A percentile compares a stretch with the other conserved stretches of the same genome.
These are phyloP conservation scores for Ammodytes marinus DNA, from an alignment of 2,113 vertebrate genomes.

Conservation along the genomic window DNA sequence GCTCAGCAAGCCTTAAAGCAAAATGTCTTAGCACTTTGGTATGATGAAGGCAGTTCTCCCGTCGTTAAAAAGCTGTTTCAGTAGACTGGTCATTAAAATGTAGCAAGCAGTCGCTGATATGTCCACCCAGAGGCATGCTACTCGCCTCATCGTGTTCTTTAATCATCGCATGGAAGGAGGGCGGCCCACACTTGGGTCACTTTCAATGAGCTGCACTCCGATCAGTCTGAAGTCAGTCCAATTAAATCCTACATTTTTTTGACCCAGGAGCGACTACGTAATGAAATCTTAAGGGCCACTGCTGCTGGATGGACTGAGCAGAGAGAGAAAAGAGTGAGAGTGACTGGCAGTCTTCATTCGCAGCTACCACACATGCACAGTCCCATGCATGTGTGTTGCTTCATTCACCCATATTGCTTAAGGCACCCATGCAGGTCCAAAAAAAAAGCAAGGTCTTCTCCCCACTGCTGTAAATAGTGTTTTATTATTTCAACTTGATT, in stretches of 20 bases:
- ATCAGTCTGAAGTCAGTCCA: constrained; percentile 66
- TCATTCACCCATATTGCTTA: background rate
- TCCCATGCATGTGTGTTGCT: constrained; percentile 17
- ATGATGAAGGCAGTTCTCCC: constrained; percentile 57
- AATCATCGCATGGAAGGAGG: constrained; percentile 72
- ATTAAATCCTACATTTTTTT: constrained; percentile 75
- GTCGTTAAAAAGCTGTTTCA: constrained; percentile 74
- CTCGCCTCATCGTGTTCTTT: constrained; percentile 75
- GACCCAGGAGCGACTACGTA: constrained; percentile 62
- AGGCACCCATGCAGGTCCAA: constrained; percentile 16
- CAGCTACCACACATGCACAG: constrained; percentile 5
- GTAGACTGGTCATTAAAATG: constrained; percentile 76
- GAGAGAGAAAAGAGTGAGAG: background rate
- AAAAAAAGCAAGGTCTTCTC: background rate
- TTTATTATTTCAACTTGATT: constrained; percentile 44
- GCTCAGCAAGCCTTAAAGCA: constrained; percentile 41
- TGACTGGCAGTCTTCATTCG: constrained; percentile 34
- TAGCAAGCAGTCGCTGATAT: constrained; percentile 59
- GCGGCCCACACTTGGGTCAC: constrained; percentile 67
- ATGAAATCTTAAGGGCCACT: constrained; percentile 59
- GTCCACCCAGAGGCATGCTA: constrained; percentile 68
- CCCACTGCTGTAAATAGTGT: constrained; percentile 37
- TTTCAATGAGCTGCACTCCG: constrained; percentile 64
- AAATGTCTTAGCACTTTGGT: constrained; percentile 51
- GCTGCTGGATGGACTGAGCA: constrained; percentile 29